These are phyloP conservation scores for Lasioglossum morio DNA, from an alignment of 2,888 invertebrate genomes.

Conservation along the genomic window DNA sequence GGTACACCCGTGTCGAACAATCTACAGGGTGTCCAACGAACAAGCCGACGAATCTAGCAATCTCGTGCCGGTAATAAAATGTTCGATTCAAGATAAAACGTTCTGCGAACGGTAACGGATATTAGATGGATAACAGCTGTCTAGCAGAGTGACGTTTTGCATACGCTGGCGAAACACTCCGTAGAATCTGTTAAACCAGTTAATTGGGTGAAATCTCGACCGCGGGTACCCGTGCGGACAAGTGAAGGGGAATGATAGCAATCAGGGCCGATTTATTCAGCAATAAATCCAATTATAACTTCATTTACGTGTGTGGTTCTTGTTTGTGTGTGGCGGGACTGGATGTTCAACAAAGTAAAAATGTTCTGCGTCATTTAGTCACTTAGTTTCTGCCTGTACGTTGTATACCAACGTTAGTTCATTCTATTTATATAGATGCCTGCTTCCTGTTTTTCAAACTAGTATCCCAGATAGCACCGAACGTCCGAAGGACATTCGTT, in stretches of 20 bases:
- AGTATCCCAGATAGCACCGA: too few species aligned
- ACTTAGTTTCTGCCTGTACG: too few species aligned
- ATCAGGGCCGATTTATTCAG: not conserved
- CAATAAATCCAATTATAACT: constrained; percentile 6
- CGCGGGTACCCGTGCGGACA: not conserved
- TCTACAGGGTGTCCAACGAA: not conserved
- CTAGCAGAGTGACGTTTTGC: not conserved
- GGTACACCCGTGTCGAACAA: not conserved
- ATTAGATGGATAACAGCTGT: not conserved
- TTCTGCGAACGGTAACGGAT: not conserved
- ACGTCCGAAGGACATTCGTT: too few species aligned
- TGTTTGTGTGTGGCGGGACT: not conserved
- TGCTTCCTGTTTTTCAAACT: too few species aligned
- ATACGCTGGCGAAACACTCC: not conserved
- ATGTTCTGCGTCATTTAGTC: too few species aligned
- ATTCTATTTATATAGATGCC: too few species aligned
- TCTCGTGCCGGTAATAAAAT: not conserved
- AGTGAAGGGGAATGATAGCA: constrained; percentile 7
- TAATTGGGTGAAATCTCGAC: constrained; percentile 5
- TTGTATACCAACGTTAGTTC: too few species aligned
- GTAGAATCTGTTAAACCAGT: not conserved
- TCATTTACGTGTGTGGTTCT: not conserved
- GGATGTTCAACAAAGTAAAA: too few species aligned
- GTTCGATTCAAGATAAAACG: not conserved
- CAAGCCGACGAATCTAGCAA: not conserved